Base-by-base conservation (phyloP, 2,113 vertebrate species). In the Nothocercus nigrocapillus region DNA sequence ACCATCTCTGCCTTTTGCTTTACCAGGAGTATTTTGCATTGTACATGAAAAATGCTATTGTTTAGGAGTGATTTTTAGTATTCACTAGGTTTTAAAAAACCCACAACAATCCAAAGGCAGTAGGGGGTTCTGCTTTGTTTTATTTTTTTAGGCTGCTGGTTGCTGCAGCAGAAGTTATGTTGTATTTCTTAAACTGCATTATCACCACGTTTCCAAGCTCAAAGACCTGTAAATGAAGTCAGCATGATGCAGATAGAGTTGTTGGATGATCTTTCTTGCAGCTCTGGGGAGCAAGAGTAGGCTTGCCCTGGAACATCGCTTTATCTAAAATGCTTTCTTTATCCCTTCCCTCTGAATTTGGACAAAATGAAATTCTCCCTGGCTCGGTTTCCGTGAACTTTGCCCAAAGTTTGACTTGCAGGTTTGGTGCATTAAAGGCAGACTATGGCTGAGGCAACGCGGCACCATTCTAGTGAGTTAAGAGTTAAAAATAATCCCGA, bases 181-280 rank as follows among this genome's bases (percentile, higher is more conserved):
- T 97, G 95, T 95, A 28, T 94, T 95, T 97, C 97, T 96, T 98
- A 97, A 98, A 96, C 95, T 96, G 94, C 45, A 36, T 98, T 97
- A 96, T 95, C 85, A 15, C 97, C 90, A 85, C 96, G 40, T 96
- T 94, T 85, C 93, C 54, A 73, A 87, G 97, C 96, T 97, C 97
- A 86, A 96, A 98, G 95, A 98, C 0, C 95, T 98, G 98, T 96
- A 98, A 98, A 98, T 98, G 97, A 97, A 98, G 97, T 94, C 98
- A 98, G 98, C 97, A 21, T 95, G 98, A 93, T 94, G 96, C 94
- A 95, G 93, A 84, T 56, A 64, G 86, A 89, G 56, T 90, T 94
- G 96, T 81, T 89, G 97, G 97, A 95, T 95, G 82, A 95, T 96
- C 89, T 96, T 89, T 90, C 92, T 59, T 76, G 47, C 87, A 79